Base-by-base conservation (phyloP, 2,888 invertebrate genomes). In the Parnassius orleans region DNA sequence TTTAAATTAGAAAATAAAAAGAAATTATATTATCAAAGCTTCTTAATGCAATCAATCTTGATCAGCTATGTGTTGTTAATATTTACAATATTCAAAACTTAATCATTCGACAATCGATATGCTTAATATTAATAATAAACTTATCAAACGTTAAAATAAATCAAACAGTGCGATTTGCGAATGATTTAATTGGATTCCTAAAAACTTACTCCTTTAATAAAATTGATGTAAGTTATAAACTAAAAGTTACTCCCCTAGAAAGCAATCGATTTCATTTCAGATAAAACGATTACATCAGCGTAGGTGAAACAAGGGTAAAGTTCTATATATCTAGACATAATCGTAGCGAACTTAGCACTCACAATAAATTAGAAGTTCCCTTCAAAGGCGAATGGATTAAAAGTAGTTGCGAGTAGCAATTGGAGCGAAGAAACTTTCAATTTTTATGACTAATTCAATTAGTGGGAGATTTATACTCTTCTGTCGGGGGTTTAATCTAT, bases 361-460 rank as follows among this genome's bases (percentile, higher is more conserved):
- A 80, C 87, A 84, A 87, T 90, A 89, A 90, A 90, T 91, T 90
- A 90, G 81, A 89, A 90, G 83, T 87, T 87, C 82, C 85, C 79
- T 87, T 80, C 85, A 81, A 84, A 84, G 80, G 81, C 83, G 87
- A 90, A 88, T 88, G 87, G 89, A 90, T 90, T 91, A 87, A 89
- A 90, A 86, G 87, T 88, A 90, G 83, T 86, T 83, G 58, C 54
- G 42, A 48, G 70, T 81, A 87, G 82, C 86, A 81, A 82, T 81
- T 83, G 75, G 75, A 83, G 80, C 77, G 80, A 75, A 72, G 73
- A 84, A 89, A 90, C 87, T 90, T 90, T 86, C 84, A 89, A 88
- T 90, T 90, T 90, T 90, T 91, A 90, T 90, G 88, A 90, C 86
- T 87, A 89, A 90, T 84, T 87, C 83, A 89, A 88, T 89, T 89